Percentiles rank a stretch among this genome's conserved stretches.
phyloP scores from a whole-genome alignment of 35 echinoderm and acorn worm genomes.

The Hemicentrotus pulcherrimus region DNA sequence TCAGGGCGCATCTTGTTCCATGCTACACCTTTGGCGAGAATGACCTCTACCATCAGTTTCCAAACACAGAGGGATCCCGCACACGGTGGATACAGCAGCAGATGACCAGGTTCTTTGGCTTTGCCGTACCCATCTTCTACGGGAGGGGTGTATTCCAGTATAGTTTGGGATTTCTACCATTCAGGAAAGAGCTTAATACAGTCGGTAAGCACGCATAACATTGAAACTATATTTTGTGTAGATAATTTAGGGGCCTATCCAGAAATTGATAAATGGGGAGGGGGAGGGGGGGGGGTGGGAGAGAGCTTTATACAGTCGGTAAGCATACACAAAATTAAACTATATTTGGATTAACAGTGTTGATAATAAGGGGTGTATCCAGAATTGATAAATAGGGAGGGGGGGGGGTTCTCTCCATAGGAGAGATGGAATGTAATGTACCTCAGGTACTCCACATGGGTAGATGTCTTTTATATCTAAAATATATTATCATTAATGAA shows the following conservation, averaged over 20 bases:
- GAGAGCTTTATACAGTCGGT: not conserved
- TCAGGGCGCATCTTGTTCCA: constrained; percentile 80
- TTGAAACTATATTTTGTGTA: not conserved
- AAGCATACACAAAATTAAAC: no score
- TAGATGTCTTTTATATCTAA: no score
- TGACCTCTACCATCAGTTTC: constrained; percentile 84
- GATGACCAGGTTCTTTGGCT: constrained; percentile 63
- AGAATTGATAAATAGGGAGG: no score
- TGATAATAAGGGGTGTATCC: no score
- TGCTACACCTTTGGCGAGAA: constrained; percentile 91
- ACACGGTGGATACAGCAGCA: constrained; percentile 61
- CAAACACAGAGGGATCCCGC: constrained; percentile 63
- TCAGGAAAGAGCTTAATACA: constrained; percentile 78
- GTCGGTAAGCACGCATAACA: constrained; percentile 69
- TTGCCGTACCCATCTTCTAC: constrained; percentile 81
- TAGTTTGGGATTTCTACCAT: constrained; percentile 72
- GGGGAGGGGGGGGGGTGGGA: not conserved
- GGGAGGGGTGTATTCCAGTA: constrained; percentile 95
- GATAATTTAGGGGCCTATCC: not conserved
- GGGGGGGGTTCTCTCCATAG: no score
- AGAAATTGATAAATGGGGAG: not conserved
- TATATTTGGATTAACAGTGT: no score
- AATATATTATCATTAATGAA: no score
- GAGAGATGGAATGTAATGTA: no score
- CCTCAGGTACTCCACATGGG: no score